A percentile compares a stretch with the other conserved stretches of the same genome.
phyloP scores from a whole-genome alignment of 2,888 invertebrate genomes.

The Drosophila stalkeri region DNA sequence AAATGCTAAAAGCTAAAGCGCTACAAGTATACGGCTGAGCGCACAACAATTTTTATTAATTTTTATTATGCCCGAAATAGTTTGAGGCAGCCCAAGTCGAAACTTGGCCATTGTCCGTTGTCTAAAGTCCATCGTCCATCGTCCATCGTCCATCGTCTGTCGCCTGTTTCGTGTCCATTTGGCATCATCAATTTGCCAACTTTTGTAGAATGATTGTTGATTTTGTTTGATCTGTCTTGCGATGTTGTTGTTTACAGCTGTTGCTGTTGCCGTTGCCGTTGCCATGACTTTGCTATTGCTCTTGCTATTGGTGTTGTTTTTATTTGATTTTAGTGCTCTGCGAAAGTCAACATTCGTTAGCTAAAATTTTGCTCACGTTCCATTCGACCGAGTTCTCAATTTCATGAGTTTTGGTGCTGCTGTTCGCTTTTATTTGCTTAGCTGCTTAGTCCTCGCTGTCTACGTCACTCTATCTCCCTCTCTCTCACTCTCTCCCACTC shows the following conservation, averaged over 20 bases:
- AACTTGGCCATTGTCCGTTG: conserved; percentile 12
- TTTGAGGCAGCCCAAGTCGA: conserved; percentile 6
- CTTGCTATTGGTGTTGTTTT: conserved; percentile 52
- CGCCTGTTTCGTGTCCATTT: conserved; percentile 20
- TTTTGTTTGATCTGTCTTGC: conserved; percentile 55
- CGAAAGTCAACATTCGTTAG: conserved; percentile 79
- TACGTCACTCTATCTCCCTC: neutral
- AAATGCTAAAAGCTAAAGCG: conserved; percentile 51
- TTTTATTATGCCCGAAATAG: conserved; percentile 51
- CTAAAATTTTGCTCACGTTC: conserved; percentile 75
- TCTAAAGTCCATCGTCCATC: neutral
- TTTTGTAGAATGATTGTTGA: conserved; percentile 53
- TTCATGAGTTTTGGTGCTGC: conserved; percentile 58
- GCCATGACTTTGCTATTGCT: conserved; percentile 38
- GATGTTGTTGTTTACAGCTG: conserved; percentile 44
- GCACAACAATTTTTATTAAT: conserved; percentile 56
- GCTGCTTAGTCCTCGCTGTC: conserved; percentile 39
- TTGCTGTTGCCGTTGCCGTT: conserved; percentile 40
- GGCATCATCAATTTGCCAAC: conserved; percentile 42
- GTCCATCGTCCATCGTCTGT: neutral
- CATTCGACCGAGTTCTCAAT: conserved; percentile 66
- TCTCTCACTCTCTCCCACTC: neutral
- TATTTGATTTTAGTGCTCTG: conserved; percentile 77
- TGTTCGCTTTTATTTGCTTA: conserved; percentile 55
- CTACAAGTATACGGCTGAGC: conserved; percentile 48